These are phyloP conservation scores for Phaedon cochleariae DNA, from an alignment of 2,888 invertebrate genomes.

Conservation along the genomic window DNA sequence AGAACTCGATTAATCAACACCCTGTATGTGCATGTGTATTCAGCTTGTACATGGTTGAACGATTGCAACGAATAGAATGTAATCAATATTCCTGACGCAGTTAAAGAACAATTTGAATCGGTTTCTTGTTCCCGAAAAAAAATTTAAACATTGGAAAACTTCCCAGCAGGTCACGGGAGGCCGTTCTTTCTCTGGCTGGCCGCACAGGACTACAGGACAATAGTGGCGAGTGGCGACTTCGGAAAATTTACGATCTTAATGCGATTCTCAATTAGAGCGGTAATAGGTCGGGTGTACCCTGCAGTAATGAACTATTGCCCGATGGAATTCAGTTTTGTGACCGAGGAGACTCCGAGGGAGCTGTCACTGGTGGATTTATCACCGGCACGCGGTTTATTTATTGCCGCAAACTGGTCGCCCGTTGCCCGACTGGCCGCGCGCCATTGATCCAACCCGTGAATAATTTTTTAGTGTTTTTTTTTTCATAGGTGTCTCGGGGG, in stretches of 20 bases:
- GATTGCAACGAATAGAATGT: too few relatives aligned
- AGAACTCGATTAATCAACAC: too few relatives aligned
- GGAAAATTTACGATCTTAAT: constrained; percentile 72
- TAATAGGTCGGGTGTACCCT: constrained; percentile 68
- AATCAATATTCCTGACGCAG: too few relatives aligned
- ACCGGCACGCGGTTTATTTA: constrained; percentile 46
- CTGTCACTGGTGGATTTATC: constrained; percentile 52
- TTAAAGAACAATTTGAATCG: too few relatives aligned
- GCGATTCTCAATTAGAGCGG: constrained; percentile 75
- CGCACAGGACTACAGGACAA: constrained; percentile 55
- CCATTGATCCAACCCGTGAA: too few relatives aligned
- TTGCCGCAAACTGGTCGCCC: constrained; percentile 33
- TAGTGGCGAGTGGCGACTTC: constrained; percentile 60
- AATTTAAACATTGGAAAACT: too few relatives aligned
- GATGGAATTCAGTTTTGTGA: constrained; percentile 61
- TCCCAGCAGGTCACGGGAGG: too few relatives aligned
- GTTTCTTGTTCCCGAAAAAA: too few relatives aligned
- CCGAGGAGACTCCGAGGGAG: constrained; percentile 49
- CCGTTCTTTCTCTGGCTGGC: constrained; percentile 17
- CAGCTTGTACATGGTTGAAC: too few relatives aligned
- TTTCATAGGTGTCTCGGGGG: too few relatives aligned
- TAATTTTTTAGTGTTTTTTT: too few relatives aligned
- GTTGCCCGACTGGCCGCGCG: constrained; percentile 17
- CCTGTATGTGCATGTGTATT: too few relatives aligned
- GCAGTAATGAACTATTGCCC: constrained; percentile 61